Conservation (phyloP, 2,113 vertebrate species). For the Cyanistes caeruleus region DNA sequence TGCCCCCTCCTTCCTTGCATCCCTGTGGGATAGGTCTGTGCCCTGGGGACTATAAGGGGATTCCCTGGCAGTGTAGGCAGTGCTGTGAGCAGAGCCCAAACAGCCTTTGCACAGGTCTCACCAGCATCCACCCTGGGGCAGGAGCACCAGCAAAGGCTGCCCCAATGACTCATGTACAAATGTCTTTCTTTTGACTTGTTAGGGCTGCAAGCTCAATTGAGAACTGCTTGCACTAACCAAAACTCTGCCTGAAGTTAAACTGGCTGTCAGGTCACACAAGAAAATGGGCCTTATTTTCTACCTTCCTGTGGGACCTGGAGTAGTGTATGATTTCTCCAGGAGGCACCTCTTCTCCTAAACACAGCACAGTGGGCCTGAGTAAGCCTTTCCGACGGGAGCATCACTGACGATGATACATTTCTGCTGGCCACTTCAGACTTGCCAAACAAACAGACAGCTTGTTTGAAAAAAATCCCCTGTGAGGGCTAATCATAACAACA, state of each 20-base stretch:
- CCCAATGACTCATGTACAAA: not conserved
- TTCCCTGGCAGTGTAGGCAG: not conserved
- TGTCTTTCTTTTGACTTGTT: not conserved
- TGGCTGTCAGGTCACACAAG: not conserved
- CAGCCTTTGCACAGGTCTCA: not conserved
- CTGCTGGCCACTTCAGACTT: not conserved
- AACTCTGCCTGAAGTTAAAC: not conserved
- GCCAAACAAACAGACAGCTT: not conserved
- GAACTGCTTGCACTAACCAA: not conserved
- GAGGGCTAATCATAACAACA: constrained; percentile 38
- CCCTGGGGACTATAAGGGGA: not conserved
- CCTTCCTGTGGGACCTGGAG: not conserved
- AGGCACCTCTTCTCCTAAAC: not conserved
- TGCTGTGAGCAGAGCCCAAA: not conserved
- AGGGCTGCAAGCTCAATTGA: not conserved
- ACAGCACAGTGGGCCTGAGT: not conserved
- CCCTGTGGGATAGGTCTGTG: too few relatives aligned
- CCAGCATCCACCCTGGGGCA: not conserved
- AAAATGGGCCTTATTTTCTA: not conserved
- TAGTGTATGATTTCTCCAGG: not conserved
- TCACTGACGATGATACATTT: not conserved
- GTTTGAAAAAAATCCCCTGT: not conserved
- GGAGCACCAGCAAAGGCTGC: not conserved
- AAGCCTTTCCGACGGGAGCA: not conserved
- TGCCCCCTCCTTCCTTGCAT: not conserved